A percentile compares a stretch with the other conserved stretches of the same genome.
These are phyloP conservation scores for Eilema griseolum DNA, from an alignment of 2,888 invertebrate genomes.

Conservation along the genomic window DNA sequence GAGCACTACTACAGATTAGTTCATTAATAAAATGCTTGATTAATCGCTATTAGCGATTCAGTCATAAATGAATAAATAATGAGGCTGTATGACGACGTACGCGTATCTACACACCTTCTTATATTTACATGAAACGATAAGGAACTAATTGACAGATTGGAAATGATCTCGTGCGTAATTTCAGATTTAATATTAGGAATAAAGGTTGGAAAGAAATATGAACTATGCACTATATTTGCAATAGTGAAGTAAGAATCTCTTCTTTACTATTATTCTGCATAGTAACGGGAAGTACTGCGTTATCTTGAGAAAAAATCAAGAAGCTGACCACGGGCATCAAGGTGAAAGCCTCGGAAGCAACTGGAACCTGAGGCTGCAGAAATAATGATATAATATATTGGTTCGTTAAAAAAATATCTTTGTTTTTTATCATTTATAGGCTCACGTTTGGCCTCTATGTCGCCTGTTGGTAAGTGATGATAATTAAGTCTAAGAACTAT, in stretches of 20 bases:
- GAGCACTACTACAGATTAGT: not conserved
- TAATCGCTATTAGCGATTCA: not conserved
- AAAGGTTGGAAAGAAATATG: not conserved
- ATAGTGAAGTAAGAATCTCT: not conserved
- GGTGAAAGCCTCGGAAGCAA: not conserved
- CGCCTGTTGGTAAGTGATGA: too few species aligned
- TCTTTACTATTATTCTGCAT: not conserved
- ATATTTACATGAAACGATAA: not conserved
- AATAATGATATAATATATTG: not conserved
- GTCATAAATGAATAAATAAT: slow-evolving; percentile 1
- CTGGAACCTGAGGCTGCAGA: too few species aligned
- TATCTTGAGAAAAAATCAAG: not conserved
- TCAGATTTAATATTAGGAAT: not conserved
- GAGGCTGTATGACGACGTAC: not conserved
- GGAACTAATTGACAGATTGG: slow-evolving; percentile 4
- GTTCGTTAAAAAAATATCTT: not conserved
- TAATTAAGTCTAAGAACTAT: too few species aligned
- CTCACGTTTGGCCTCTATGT: too few species aligned
- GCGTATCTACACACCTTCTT: not conserved
- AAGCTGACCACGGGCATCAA: not conserved
- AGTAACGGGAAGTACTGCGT: not conserved
- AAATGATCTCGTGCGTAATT: not conserved
- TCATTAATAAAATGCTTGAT: slow-evolving; percentile 2
- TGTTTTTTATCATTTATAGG: too few species aligned
- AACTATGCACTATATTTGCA: not conserved